Conservation (phyloP, 2,888 invertebrate genomes). For the Drosophila kambysellisi region DNA sequence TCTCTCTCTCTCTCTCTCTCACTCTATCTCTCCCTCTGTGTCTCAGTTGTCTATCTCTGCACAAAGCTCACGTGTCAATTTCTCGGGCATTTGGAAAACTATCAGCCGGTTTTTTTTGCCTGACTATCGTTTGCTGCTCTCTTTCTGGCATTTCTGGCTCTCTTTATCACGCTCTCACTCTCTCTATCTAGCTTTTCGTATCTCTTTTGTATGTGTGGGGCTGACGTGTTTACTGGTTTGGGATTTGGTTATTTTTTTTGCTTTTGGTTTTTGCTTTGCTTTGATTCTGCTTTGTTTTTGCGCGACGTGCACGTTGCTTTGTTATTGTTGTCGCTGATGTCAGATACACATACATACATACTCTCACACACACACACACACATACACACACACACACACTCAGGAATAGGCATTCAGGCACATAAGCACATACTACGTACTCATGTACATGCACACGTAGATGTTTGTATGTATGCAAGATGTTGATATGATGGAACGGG, state of each 20-base stretch:
- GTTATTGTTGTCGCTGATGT: slow-evolving; percentile 78
- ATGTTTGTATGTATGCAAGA: neutral
- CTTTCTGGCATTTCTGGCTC: neutral
- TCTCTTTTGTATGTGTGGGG: slow-evolving; percentile 31
- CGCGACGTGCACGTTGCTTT: slow-evolving; percentile 70
- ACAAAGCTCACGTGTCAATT: slow-evolving; percentile 61
- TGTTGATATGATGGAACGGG: slow-evolving; percentile 31
- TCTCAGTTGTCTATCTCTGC: slow-evolving; percentile 13
- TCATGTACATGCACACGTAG: slow-evolving; percentile 35
- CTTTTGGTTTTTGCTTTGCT: slow-evolving; percentile 18
- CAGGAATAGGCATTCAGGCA: slow-evolving; percentile 1
- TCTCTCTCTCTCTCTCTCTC: slow-evolving; percentile 19
- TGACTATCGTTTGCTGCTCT: slow-evolving; percentile 9
- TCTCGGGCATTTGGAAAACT: slow-evolving; percentile 40
- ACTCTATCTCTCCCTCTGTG: slow-evolving; percentile 12
- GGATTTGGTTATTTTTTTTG: slow-evolving; percentile 40
- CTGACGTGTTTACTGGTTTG: slow-evolving; percentile 76
- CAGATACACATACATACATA: slow-evolving; percentile 51
- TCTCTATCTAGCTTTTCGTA: slow-evolving; percentile 12
- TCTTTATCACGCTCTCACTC: slow-evolving; percentile 11
- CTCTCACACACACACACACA: neutral
- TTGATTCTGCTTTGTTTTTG: slow-evolving; percentile 52
- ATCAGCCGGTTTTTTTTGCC: slow-evolving; percentile 62
- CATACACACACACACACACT: neutral
- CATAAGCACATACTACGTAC: slow-evolving; percentile 7